Conservation (phyloP, 1,140 invertebrate genomes). For the Conopomorpha cramerella region DNA sequence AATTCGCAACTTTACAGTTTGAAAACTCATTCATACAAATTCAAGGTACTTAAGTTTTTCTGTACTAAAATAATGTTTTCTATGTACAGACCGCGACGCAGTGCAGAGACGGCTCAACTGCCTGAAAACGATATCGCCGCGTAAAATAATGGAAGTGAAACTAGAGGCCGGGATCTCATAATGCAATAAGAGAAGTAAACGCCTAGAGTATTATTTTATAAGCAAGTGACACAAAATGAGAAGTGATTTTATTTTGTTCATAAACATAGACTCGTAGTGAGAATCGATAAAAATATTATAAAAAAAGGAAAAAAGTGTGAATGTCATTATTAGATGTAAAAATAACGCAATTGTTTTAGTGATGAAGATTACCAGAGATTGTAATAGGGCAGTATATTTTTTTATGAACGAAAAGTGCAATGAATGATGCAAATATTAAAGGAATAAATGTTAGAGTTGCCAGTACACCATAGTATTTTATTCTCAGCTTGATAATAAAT, state of each 20-base stretch:
- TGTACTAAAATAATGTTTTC: constrained; percentile 7
- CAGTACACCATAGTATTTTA: constrained; percentile 23
- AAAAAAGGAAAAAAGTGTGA: constrained; percentile 47
- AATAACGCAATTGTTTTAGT: constrained; percentile 28
- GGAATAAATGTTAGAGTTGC: constrained; percentile 13
- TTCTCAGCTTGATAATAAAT: constrained; percentile 29
- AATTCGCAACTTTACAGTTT: no score
- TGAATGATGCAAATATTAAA: constrained; percentile 10
- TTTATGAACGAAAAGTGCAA: constrained; percentile 35
- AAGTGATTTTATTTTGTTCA: constrained; percentile 59
- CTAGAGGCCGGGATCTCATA: constrained; percentile 53
- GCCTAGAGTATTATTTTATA: constrained; percentile 31
- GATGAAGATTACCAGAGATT: constrained; percentile 42
- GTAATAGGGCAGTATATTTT: constrained; percentile 58
- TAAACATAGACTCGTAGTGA: constrained; percentile 37
- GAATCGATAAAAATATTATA: constrained; percentile 23
- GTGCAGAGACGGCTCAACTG: constrained; percentile 50
- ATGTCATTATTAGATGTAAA: constrained; percentile 29
- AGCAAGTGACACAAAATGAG: constrained; percentile 34
- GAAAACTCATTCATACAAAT: no score
- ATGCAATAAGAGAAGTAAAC: constrained; percentile 25
- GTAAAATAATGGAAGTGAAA: constrained; percentile 50
- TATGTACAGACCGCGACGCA: constrained; percentile 40
- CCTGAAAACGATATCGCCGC: constrained; percentile 42
- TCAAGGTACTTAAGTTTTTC: no score